Evolutionary conservation across 2,888 invertebrate species (phyloP), one percentile per base, ranked within the genome.

Genomic region (Zaprionus lineosus): DNA sequence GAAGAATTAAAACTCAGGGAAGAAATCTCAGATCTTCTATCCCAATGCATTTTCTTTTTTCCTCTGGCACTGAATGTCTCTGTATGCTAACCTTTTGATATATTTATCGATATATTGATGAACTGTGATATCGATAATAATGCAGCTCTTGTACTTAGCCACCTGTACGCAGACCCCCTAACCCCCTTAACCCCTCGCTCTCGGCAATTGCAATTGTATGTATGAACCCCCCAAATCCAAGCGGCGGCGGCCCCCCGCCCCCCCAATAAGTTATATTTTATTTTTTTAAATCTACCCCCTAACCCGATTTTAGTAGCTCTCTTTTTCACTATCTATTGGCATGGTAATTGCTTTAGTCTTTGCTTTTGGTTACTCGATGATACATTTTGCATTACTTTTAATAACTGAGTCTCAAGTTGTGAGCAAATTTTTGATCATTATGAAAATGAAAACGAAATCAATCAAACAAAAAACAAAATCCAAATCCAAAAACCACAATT

Each of bases 401-500:
- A 19, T 24, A 34, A 19, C 9, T 46, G 53, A 60, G 51, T 37
- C 51, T 40, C 50, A 61, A 64, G 51, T 64, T 26, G 37, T 43
- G 47, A 39, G 8, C 51, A 39, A 41, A 31, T 34, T 63, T 63
- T 63, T 52, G 41, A 39, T 46, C 56, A 37, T n/a, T n/a, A 43
- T 31, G 18, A 53, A 7, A 7, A 11, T 26, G 8, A 51, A 50
- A 43, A 19, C 47, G 37, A 39, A 31, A 14, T 34, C 31, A 33
- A 37, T 3, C 26, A 12, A 36, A 39, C 43, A 24, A 19, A 14
- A 50, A 48, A 58, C 12, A 31, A 36, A 52, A 36, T 33, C 31
- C 47, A 64, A 47, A 60, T 72, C 41, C 59, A 67, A 56, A 67
- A 72, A 77, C 48, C 60, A 59, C 72, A 82, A 79, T 89, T 90